These are phyloP conservation scores for Platysteira castanea DNA, from an alignment of 2,113 vertebrate species.

Conservation along the genomic window DNA sequence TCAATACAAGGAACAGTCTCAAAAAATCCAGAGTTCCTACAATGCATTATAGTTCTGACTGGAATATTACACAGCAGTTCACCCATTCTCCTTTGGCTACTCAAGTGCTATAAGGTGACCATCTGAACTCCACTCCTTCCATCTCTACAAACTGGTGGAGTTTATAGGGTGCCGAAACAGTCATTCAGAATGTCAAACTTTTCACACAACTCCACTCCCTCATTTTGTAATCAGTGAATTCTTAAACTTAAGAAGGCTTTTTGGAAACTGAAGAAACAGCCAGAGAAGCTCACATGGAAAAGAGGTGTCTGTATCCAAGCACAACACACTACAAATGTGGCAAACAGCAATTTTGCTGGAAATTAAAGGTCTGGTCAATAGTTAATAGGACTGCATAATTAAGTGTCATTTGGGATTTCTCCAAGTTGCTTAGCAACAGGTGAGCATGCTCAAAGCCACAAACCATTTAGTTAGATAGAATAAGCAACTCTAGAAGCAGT, in stretches of 20 bases:
- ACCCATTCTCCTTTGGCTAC: not conserved
- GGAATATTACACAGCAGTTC: not conserved
- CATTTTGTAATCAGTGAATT: not conserved
- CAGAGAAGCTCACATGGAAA: not conserved
- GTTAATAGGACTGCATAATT: constrained; percentile 8
- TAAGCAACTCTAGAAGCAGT: not conserved
- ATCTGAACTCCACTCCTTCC: not conserved
- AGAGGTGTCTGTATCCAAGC: not conserved
- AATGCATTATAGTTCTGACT: not conserved
- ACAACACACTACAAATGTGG: not conserved
- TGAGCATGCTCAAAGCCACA: not conserved
- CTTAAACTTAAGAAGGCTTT: not conserved
- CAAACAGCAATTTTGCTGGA: not conserved
- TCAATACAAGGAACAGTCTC: not conserved
- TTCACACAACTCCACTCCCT: not conserved
- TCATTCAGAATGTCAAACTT: not conserved
- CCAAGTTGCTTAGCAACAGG: constrained; percentile 31
- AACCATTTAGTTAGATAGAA: not conserved
- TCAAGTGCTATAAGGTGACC: fast-evolving
- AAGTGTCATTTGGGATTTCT: constrained; percentile 13
- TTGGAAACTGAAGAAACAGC: not conserved
- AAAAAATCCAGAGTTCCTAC: not conserved
- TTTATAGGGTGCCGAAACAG: not conserved
- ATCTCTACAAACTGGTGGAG: not conserved
- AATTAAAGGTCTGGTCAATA: constrained; percentile 12